Evolutionary conservation across 2,113 vertebrate genomes (phyloP).

Genomic region (Muscicapa adusta): DNA sequence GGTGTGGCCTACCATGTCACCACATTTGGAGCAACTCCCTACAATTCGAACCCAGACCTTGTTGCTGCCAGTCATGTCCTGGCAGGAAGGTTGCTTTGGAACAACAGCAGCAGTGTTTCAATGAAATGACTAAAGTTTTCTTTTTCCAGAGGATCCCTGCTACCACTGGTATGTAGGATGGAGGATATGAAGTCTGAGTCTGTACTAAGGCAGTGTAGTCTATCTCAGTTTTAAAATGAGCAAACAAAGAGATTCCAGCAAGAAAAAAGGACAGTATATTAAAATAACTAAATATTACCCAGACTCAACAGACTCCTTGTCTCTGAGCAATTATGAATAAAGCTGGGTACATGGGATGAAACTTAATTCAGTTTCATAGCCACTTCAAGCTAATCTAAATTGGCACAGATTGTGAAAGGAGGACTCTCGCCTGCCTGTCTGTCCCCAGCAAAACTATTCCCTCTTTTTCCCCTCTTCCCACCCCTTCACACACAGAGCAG

Average conservation of each 20-base stretch:
- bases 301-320: background rate
- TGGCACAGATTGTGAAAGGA: background rate
- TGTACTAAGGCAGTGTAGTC: background rate
- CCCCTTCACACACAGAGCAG: background rate
- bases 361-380: conserved; percentile 31
- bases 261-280: background rate
- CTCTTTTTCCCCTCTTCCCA: background rate
- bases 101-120: background rate
- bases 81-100: background rate
- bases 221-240: background rate
- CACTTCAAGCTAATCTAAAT: conserved; percentile 25
- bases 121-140: background rate
- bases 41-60: background rate
- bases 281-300: background rate
- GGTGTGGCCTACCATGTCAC: background rate
- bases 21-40: background rate
- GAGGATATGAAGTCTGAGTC: background rate
- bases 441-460: background rate
- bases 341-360: background rate
- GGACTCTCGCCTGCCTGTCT: background rate
- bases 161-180: background rate
- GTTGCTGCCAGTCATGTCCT: background rate
- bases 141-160: background rate
- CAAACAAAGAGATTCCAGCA: background rate
- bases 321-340: conserved; percentile 16